Evolutionary conservation across 2,113 vertebrate species (phyloP).

Genomic region (Peromyscus maniculatus): DNA sequence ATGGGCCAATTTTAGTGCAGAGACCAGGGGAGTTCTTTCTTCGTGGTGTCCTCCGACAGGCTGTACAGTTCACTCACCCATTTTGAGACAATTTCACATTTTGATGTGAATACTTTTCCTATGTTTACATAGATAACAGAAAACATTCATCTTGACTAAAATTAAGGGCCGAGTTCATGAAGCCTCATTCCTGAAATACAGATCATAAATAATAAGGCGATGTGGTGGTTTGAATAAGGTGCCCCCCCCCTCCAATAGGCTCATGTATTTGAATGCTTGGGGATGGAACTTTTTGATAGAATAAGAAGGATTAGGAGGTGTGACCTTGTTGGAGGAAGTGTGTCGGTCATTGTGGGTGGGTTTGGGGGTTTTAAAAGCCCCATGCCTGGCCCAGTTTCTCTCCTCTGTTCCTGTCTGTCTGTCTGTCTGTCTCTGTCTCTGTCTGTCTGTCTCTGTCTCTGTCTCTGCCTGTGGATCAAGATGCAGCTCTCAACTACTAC

Average conservation of each 20-base stretch:
- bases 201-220: not conserved
- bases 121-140: not conserved
- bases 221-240: not conserved
- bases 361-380: not conserved
- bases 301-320: not conserved
- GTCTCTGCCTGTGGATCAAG: not conserved
- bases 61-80: rapidly evolving
- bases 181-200: not conserved
- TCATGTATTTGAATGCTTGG: not conserved
- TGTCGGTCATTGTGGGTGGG: not conserved
- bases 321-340: not conserved
- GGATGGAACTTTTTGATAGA: not conserved
- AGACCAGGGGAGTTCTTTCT: not conserved
- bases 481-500: not conserved
- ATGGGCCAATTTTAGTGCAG: conserved; percentile 26
- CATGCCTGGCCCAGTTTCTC: not conserved
- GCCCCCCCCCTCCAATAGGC: not conserved
- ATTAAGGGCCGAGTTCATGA: not conserved
- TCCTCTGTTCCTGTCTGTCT: not conserved
- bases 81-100: not conserved
- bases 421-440: not conserved
- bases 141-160: not conserved
- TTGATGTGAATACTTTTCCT: not conserved
- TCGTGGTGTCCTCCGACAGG: not conserved
- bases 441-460: no score